Percentiles rank a stretch among this genome's conserved stretches.
These are phyloP conservation scores for Nothoprocta pentlandii DNA, from an alignment of 2,113 vertebrate genomes.

Conservation along the genomic window DNA sequence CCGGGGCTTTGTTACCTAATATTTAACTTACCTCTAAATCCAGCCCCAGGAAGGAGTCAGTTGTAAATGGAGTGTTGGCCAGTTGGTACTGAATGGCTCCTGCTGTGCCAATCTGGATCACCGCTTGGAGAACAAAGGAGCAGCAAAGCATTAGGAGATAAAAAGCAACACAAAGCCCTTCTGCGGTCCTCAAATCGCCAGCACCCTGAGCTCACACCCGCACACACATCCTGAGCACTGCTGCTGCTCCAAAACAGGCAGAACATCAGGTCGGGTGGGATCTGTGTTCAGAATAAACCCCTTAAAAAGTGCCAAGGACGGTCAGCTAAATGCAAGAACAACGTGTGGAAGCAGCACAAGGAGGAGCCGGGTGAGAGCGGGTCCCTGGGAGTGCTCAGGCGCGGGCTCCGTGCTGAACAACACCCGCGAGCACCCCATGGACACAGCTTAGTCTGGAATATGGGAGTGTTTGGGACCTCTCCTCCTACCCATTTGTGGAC, in stretches of 20 bases:
- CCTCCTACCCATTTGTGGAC: too few species aligned
- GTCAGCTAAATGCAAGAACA: not conserved
- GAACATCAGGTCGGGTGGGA: not conserved
- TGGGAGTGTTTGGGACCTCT: not conserved
- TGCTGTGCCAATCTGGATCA: not conserved
- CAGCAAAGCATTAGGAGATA: accelerated
- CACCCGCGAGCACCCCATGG: not conserved
- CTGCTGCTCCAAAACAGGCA: not conserved
- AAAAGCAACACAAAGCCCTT: not conserved
- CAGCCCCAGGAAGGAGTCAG: not conserved
- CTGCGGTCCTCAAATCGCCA: not conserved
- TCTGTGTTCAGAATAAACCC: not conserved
- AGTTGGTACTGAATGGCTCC: conserved; percentile 43
- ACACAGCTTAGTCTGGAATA: not conserved
- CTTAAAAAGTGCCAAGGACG: accelerated
- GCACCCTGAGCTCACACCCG: not conserved
- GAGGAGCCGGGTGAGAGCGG: not conserved
- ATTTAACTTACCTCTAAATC: conserved; percentile 40
- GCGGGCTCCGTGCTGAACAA: not conserved
- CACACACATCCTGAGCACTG: accelerated
- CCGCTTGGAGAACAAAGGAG: not conserved
- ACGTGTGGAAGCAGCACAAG: accelerated
- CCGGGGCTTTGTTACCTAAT: not conserved
- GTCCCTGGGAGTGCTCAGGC: accelerated
- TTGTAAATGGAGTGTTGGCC: not conserved